phyloP scores from a whole-genome alignment of 2,888 invertebrate species.

The Anarsia innoxiella region DNA sequence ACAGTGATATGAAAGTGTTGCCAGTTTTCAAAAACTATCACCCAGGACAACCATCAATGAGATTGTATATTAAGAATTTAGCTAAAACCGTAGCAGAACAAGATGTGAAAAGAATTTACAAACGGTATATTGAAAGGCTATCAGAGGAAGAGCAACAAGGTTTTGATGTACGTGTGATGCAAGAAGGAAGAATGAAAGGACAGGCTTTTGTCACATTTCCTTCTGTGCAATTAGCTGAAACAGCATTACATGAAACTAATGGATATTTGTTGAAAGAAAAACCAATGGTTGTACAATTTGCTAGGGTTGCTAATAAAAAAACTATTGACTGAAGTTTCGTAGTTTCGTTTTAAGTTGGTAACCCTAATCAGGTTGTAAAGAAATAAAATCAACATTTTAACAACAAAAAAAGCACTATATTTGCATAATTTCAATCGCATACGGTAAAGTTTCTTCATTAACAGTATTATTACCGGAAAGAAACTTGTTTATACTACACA shows the following conservation, averaged over 20 bases:
- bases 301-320: slow-evolving; percentile 66
- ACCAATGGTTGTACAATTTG: slow-evolving; percentile 94
- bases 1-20: slow-evolving; percentile 81
- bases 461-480: slow-evolving; percentile 35
- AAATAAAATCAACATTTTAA: not conserved
- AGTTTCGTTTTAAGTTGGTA: slow-evolving; percentile 12
- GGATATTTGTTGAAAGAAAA: slow-evolving; percentile 90
- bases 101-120: slow-evolving; percentile 85
- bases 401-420: slow-evolving; percentile 36
- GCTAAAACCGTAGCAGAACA: slow-evolving; percentile 84
- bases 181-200: slow-evolving; percentile 96
- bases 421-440: slow-evolving; percentile 59
- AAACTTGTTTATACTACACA: slow-evolving; percentile 46
- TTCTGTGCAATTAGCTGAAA: slow-evolving; percentile 78
- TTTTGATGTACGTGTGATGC: slow-evolving; percentile 88
- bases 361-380: not conserved
- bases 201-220: slow-evolving; percentile 94
- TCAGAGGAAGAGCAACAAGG: slow-evolving; percentile 58
- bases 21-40: slow-evolving; percentile 92
- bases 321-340: no score
- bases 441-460: slow-evolving; percentile 40
- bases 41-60: slow-evolving; percentile 85
- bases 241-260: slow-evolving; percentile 89
- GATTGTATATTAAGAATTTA: slow-evolving; percentile 95
- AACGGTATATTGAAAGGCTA: slow-evolving; percentile 73